Conservation (phyloP, 2,797 vertebrate genomes). For the Hoplostethus atlanticus region DNA sequence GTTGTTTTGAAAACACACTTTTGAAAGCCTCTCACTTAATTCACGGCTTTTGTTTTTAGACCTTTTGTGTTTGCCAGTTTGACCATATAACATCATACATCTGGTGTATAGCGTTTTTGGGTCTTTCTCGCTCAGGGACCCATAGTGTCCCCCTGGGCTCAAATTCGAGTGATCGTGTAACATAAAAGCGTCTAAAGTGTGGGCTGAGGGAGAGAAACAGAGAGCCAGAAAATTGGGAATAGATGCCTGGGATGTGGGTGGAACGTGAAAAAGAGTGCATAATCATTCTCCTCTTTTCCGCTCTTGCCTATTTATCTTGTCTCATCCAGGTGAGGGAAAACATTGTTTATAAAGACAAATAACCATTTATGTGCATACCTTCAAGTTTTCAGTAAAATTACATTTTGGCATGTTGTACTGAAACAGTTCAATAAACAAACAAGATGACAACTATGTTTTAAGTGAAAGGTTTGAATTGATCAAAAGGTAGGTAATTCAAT, state of each 20-base stretch:
- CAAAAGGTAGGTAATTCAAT: too few species aligned
- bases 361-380: too few species aligned
- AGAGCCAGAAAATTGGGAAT: conserved; percentile 75
- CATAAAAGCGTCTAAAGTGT: conserved; percentile 92
- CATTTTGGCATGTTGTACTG: too few species aligned
- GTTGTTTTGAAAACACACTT: conserved; percentile 99
- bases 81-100: conserved; percentile 99
- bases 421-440: too few species aligned
- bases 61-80: conserved; percentile 98
- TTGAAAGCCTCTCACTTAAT: conserved; percentile 97
- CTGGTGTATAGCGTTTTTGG: conserved; percentile 96
- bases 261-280: conserved; percentile 84
- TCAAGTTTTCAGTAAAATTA: too few species aligned
- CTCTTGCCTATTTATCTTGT: conserved; percentile 59
- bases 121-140: conserved; percentile 92
- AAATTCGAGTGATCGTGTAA: conserved; percentile 90
- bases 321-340: conserved; percentile 22
- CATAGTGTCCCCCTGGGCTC: conserved; percentile 90
- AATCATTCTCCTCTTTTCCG: conserved; percentile 85
- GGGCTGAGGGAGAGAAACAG: conserved; percentile 79
- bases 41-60: conserved; percentile 96
- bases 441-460: too few species aligned
- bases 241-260: conserved; percentile 70
- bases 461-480: too few species aligned
- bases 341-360: conserved; percentile 2